Percentiles rank a stretch among this genome's conserved stretches.
Evolutionary conservation across 2,888 invertebrate genomes (phyloP).

Genomic region (Tineola bisselliella): DNA sequence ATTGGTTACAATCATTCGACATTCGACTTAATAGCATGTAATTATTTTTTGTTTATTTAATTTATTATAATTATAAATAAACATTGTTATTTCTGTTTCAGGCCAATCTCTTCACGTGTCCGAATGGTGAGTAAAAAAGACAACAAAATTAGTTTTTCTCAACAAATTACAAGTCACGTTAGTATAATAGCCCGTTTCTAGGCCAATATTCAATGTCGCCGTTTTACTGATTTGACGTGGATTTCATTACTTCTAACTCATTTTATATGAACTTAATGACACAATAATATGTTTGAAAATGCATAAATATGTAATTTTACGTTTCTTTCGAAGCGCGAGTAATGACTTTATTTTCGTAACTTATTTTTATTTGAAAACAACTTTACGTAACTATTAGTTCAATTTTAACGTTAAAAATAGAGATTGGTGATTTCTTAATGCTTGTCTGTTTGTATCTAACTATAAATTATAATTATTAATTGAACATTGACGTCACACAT

Average conservation of each 20-base stretch:
- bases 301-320: neutral
- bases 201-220: neutral
- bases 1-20: too few relatives aligned
- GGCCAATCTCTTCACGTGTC: slow-evolving; percentile 76
- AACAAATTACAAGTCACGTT: neutral
- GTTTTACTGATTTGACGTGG: neutral
- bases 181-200: neutral
- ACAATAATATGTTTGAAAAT: neutral
- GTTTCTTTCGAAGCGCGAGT: neutral
- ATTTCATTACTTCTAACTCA: neutral
- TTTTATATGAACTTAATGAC: neutral
- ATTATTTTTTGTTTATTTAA: neutral
- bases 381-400: neutral
- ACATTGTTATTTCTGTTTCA: slow-evolving; percentile 58
- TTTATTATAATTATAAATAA: slow-evolving; percentile 18
- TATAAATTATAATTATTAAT: too few relatives aligned
- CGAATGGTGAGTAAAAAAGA: slow-evolving; percentile 71
- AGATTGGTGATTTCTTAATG: too few relatives aligned
- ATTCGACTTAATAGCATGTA: too few relatives aligned
- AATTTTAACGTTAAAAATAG: too few relatives aligned
- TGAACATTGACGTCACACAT: too few relatives aligned
- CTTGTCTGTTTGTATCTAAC: too few relatives aligned
- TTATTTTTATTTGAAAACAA: neutral
- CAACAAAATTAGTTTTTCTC: neutral
- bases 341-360: neutral